These are phyloP conservation scores for Chloromyia formosa DNA, from an alignment of 2,888 invertebrate species.

Conservation along the genomic window DNA sequence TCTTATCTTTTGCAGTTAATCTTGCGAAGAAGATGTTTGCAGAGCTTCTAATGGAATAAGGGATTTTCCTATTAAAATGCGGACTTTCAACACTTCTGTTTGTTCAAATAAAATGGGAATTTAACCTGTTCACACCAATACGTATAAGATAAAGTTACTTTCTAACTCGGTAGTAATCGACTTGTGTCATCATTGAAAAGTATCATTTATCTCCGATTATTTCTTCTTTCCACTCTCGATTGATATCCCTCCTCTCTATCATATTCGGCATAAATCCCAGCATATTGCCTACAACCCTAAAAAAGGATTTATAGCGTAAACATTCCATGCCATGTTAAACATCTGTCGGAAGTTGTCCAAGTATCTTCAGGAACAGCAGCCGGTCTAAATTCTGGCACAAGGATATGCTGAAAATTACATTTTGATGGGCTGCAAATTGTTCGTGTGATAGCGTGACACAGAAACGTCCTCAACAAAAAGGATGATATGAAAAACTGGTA, in stretches of 20 bases:
- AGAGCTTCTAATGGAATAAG: too few relatives aligned
- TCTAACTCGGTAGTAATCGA: neutral
- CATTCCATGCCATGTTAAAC: conserved; percentile 48
- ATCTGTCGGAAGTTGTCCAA: conserved; percentile 54
- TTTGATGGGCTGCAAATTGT: conserved; percentile 55
- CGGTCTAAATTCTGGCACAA: conserved; percentile 20
- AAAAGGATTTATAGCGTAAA: conserved; percentile 42
- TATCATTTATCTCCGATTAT: neutral
- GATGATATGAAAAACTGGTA: conserved; percentile 15
- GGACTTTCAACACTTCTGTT: too few relatives aligned
- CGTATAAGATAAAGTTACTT: too few relatives aligned
- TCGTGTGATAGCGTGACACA: conserved; percentile 52
- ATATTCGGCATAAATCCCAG: neutral
- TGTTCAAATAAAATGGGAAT: too few relatives aligned
- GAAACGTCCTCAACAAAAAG: neutral
- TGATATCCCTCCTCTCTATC: neutral
- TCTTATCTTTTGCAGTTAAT: neutral
- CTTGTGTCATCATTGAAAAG: neutral
- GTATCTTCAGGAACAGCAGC: conserved; percentile 27
- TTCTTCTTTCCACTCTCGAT: neutral
- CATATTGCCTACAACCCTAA: neutral
- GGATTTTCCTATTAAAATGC: too few relatives aligned
- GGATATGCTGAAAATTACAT: conserved; percentile 53
- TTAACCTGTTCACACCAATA: too few relatives aligned
- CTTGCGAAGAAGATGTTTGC: neutral